A percentile compares a stretch with the other conserved stretches of the same genome.
These are phyloP conservation scores for Spodoptera picta DNA, from an alignment of 2,888 invertebrate genomes.

Conservation along the genomic window DNA sequence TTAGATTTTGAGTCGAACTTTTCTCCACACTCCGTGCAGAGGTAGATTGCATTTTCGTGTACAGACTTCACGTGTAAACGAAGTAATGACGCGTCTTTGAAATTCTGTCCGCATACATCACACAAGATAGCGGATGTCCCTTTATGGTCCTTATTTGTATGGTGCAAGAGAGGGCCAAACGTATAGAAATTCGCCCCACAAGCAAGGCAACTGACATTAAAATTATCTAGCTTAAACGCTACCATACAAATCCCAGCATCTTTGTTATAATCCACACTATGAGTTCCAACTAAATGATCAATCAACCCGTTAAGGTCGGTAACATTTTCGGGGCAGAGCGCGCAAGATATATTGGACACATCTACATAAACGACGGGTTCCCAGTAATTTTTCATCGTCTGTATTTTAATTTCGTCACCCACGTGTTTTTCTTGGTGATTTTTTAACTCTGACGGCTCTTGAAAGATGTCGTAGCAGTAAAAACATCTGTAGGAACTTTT, in stretches of 20 bases:
- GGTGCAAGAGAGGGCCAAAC: constrained; percentile 79
- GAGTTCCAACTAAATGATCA: constrained; percentile 76
- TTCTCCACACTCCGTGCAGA: constrained; percentile 82
- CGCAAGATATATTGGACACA: constrained; percentile 74
- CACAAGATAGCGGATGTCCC: constrained; percentile 80
- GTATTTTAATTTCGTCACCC: constrained; percentile 71
- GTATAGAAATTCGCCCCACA: constrained; percentile 80
- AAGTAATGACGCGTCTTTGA: constrained; percentile 76
- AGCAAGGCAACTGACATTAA: constrained; percentile 74
- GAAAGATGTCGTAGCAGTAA: constrained; percentile 84
- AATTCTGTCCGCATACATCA: constrained; percentile 82
- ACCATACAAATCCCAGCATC: constrained; percentile 81
- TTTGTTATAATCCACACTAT: constrained; percentile 75
- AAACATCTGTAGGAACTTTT: constrained; percentile 84
- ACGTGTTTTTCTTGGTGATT: constrained; percentile 72
- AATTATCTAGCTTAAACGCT: constrained; percentile 79
- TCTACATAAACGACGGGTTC: constrained; percentile 81
- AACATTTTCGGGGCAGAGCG: constrained; percentile 71
- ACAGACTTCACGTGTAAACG: constrained; percentile 76
- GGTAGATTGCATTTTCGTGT: constrained; percentile 75
- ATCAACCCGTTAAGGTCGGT: constrained; percentile 77
- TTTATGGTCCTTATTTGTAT: constrained; percentile 84
- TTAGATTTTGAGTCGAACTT: constrained; percentile 85
- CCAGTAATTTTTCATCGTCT: constrained; percentile 83
- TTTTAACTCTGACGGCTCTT: constrained; percentile 78